Evolutionary conservation across 2,113 vertebrate species (phyloP).

Genomic region (Hyaena hyaena): DNA sequence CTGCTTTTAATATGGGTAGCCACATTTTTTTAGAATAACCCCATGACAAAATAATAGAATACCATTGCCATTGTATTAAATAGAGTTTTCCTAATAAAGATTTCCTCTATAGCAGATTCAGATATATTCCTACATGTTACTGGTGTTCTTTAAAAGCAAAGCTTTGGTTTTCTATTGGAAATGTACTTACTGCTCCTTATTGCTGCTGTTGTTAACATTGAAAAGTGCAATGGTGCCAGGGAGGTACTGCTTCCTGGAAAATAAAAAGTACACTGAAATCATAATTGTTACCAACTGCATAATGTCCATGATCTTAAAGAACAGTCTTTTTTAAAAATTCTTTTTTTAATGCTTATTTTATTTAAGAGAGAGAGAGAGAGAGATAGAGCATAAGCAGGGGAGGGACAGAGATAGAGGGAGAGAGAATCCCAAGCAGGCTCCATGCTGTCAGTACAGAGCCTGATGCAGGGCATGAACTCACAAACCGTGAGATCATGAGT

Average conservation of each 20-base stretch:
- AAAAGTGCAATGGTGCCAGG: slow-evolving; percentile 82
- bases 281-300: not conserved
- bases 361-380: no score
- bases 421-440: no score
- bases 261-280: slow-evolving; percentile 70
- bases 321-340: not conserved
- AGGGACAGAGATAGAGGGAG: no score
- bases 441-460: no score
- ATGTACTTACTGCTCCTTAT: slow-evolving; percentile 93
- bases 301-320: not conserved
- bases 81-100: not conserved
- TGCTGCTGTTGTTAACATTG: slow-evolving; percentile 96
- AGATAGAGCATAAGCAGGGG: no score
- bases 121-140: not conserved
- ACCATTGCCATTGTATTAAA: not conserved
- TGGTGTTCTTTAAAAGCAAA: not conserved
- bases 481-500: no score
- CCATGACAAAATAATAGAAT: slow-evolving; percentile 16
- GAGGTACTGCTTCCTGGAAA: slow-evolving; percentile 83
- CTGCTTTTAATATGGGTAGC: not conserved
- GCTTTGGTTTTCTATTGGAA: not conserved
- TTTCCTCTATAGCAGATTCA: not conserved
- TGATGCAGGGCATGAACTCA: no score
- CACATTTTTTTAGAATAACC: slow-evolving; percentile 32
- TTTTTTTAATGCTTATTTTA: no score